Conservation (phyloP, 2,797 vertebrate species). For the Mus caroli region DNA sequence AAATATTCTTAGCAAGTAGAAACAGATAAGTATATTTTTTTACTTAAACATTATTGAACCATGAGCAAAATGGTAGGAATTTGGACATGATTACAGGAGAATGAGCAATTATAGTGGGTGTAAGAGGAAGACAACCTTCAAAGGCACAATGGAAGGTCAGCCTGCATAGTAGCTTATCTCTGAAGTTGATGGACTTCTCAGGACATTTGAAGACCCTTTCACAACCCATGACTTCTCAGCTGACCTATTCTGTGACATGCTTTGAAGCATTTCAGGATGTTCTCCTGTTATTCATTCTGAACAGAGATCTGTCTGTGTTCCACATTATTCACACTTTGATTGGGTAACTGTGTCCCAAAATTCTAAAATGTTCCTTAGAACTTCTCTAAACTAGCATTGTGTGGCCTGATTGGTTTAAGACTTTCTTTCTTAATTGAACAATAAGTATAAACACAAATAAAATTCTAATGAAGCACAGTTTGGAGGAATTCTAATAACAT, state of each 20-base stretch:
- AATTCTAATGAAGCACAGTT: conserved; percentile 62
- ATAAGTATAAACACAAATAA: conserved; percentile 34
- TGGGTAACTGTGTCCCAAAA: not conserved
- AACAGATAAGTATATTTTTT: not conserved
- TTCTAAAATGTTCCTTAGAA: not conserved
- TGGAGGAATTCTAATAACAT: conserved; percentile 53
- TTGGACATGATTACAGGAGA: not conserved
- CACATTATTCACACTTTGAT: not conserved
- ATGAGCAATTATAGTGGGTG: not conserved
- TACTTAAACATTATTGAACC: not conserved
- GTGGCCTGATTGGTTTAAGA: conserved; percentile 27
- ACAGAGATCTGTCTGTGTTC: not conserved
- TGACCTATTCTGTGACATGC: not conserved
- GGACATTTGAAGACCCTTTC: not conserved
- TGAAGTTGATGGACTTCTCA: not conserved
- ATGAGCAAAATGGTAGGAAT: not conserved
- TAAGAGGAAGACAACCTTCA: not conserved
- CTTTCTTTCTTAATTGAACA: conserved; percentile 45
- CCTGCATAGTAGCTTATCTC: not conserved
- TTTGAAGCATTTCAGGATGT: not conserved
- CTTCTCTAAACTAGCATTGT: conserved; percentile 31
- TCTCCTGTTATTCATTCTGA: not conserved
- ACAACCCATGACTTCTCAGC: not conserved
- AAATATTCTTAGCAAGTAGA: not conserved
- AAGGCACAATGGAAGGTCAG: not conserved